Conservation (phyloP, 2,113 vertebrate genomes). For the Dendropsophus ebraccatus region DNA sequence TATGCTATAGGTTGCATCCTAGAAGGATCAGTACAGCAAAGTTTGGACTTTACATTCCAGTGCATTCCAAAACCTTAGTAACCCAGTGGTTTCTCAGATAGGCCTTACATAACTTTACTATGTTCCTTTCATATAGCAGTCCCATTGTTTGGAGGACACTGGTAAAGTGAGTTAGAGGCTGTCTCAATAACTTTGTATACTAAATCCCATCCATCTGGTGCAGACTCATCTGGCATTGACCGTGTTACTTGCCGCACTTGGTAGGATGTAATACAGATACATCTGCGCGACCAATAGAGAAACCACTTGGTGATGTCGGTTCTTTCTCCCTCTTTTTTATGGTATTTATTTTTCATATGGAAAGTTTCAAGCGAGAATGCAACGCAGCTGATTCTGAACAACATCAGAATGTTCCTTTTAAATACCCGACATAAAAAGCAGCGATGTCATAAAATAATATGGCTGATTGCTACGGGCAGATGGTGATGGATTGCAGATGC, state of each 20-base stretch:
- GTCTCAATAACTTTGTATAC: background rate
- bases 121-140: too few relatives aligned
- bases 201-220: background rate
- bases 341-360: constrained; percentile 15
- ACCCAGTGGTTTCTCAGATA: too few relatives aligned
- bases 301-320: background rate
- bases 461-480: constrained; percentile 46
- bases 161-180: background rate
- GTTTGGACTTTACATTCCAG: too few relatives aligned
- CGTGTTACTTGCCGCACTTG: background rate
- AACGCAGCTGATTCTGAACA: constrained; percentile 28
- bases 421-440: constrained; percentile 28
- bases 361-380: constrained; percentile 4
- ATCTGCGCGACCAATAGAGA: background rate
- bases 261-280: background rate
- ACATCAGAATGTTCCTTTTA: constrained; percentile 28
- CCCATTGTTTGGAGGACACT: too few relatives aligned
- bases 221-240: background rate
- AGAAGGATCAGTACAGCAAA: too few relatives aligned
- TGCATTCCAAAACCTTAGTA: too few relatives aligned
- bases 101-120: too few relatives aligned
- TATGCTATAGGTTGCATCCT: too few relatives aligned
- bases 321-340: background rate
- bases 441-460: constrained; percentile 34
- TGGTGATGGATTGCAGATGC: constrained; percentile 39